These are phyloP conservation scores for Carcharodon carcharias DNA, from an alignment of 2,797 vertebrate genomes.

Conservation along the genomic window DNA sequence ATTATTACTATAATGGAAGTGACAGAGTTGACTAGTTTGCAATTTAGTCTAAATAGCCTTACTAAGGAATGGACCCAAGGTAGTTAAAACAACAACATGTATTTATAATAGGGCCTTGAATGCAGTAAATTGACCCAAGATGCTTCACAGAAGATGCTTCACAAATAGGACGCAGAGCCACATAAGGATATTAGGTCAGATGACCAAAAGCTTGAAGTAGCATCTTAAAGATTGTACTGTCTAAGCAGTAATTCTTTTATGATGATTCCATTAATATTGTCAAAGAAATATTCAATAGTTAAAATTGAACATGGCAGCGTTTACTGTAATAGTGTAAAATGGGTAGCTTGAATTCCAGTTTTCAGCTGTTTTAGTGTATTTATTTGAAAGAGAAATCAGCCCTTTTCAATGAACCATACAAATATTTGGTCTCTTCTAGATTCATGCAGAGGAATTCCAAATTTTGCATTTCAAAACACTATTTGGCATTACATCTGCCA, in stretches of 20 bases:
- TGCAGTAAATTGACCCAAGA: not conserved
- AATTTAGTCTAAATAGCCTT: not conserved
- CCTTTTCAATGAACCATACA: not conserved
- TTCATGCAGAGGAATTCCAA: not conserved
- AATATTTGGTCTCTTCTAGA: not conserved
- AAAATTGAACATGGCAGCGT: not conserved
- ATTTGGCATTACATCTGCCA: not conserved
- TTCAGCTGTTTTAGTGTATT: not conserved
- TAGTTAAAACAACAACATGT: not conserved
- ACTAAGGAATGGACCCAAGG: not conserved
- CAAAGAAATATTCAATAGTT: not conserved
- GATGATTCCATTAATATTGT: not conserved
- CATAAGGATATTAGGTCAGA: not conserved
- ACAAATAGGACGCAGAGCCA: not conserved
- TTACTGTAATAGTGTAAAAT: not conserved
- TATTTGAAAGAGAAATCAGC: not conserved
- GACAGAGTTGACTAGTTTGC: not conserved
- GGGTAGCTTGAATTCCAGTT: not conserved
- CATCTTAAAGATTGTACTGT: not conserved
- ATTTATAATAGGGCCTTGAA: not conserved
- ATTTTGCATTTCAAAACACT: not conserved
- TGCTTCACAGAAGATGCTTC: not conserved
- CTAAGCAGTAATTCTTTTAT: not conserved
- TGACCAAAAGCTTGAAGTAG: not conserved
- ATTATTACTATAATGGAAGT: not conserved